Evolutionary conservation across 2,888 invertebrate genomes (phyloP).

Genomic region (Trilocha varians): DNA sequence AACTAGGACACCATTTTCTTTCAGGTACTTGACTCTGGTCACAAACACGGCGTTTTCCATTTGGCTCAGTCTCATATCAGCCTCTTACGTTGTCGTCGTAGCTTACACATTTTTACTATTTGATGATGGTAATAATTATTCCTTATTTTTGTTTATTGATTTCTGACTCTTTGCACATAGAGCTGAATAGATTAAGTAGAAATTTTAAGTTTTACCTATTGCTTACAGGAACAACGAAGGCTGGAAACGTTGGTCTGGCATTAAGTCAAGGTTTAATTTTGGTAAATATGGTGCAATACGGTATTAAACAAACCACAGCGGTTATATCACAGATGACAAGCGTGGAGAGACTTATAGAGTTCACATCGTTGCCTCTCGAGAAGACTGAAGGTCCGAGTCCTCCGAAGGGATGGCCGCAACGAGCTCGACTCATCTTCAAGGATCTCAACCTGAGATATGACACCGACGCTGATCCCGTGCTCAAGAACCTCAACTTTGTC

Average conservation of each 20-base stretch:
- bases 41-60: slow-evolving; percentile 77
- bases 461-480: slow-evolving; percentile 75
- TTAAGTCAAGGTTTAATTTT: slow-evolving; percentile 81
- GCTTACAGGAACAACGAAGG: slow-evolving; percentile 64
- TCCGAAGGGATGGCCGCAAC: slow-evolving; percentile 74
- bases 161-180: not conserved
- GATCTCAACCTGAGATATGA: slow-evolving; percentile 77
- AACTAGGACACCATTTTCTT: too few species aligned
- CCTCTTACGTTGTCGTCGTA: slow-evolving; percentile 74
- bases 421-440: slow-evolving; percentile 74
- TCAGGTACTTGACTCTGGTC: slow-evolving; percentile 73
- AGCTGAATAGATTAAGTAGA: too few species aligned
- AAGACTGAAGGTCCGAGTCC: slow-evolving; percentile 76
- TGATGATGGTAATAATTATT: slow-evolving; percentile 73
- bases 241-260: slow-evolving; percentile 81
- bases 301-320: slow-evolving; percentile 85
- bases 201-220: too few species aligned
- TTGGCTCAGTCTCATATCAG: slow-evolving; percentile 77
- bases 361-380: slow-evolving; percentile 82
- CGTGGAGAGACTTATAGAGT: slow-evolving; percentile 87
- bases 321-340: slow-evolving; percentile 83
- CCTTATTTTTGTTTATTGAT: too few species aligned
- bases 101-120: slow-evolving; percentile 76
- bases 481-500: slow-evolving; percentile 77
- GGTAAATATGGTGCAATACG: slow-evolving; percentile 87